Conservation (phyloP, 2,797 vertebrate genomes). For the Salmo trutta region DNA sequence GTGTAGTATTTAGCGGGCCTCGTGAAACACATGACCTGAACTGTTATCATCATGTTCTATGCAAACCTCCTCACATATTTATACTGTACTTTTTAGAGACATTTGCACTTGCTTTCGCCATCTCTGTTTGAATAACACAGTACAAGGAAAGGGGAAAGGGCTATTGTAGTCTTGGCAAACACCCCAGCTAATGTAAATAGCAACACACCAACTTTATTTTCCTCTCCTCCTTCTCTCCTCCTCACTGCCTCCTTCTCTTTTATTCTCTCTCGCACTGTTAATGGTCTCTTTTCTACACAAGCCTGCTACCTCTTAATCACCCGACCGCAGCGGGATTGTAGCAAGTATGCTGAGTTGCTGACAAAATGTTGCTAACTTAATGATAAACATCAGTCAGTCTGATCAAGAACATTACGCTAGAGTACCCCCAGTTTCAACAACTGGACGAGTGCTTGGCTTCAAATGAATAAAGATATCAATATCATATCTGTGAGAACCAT, state of each 20-base stretch:
- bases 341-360: neutral
- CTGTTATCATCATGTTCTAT: conserved; percentile 64
- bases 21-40: conserved; percentile 67
- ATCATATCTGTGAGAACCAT: neutral
- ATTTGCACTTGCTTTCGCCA: conserved; percentile 56
- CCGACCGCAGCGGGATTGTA: conserved; percentile 14
- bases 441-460: conserved; percentile 11
- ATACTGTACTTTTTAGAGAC: conserved; percentile 63
- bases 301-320: conserved; percentile 34
- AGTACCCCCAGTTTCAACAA: conserved; percentile 20
- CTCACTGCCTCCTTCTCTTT: neutral
- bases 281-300: conserved; percentile 16
- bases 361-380: conserved; percentile 19
- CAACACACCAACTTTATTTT: conserved; percentile 8
- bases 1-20: conserved; percentile 74
- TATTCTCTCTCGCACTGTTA: conserved; percentile 18
- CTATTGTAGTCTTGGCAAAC: conserved; percentile 10
- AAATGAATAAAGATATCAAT: neutral
- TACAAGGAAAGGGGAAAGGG: conserved; percentile 9
- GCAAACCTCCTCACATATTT: conserved; percentile 55
- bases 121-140: conserved; percentile 39
- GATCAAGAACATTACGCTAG: conserved; percentile 15
- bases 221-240: neutral
- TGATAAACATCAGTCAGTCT: conserved; percentile 46
- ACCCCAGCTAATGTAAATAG: conserved; percentile 3